Evolutionary conservation across 1,140 invertebrate genomes (phyloP), one percentile per base, ranked within the genome.

Genomic region (Kradibia gibbosae): DNA sequence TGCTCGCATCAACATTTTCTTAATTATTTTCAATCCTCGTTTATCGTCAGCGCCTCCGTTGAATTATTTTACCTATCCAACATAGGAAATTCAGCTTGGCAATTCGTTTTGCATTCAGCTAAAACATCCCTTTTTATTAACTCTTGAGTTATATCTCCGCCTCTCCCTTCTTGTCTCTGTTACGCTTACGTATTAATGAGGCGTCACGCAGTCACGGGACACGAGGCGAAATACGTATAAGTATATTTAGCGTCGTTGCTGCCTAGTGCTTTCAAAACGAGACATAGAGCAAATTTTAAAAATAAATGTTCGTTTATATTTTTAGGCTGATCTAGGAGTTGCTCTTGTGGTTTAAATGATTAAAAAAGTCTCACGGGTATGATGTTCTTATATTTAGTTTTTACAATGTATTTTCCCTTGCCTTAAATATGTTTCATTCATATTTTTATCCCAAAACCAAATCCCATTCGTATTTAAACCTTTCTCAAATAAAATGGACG

Each of bases 281-380:
- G 76, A 22, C 50, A 34, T 22, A n/a, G 53, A 60, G 67, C 70
- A 80, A 80, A 72, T 50, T 60, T 73, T 55, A 72, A 80, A 74
- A 78, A 78, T 78, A 78, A 80, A 42, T 72, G 22, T 70, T 22
- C 28, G 36, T 20, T 25, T 60, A 70, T 80, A 60, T 80, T 80
- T 78, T 78, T 70, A 78, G 62, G 62, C 50, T 28, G 45, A 67
- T 78, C 62, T 70, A 70, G 62, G 10, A 67, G 34, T 70, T 42
- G 17, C 13, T 75, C 53, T 53, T 67, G 31, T 67, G 17, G 22
- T 67, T 55, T 31, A 22, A 39, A 36, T 15, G 31, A 70, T 78
- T 48, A 36, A 31, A 50, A 50, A 25, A 45, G 55, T 28, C 15
- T 31, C 55, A 25, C 55, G 3, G 11, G 15, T n/a, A n/a, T 39